Evolutionary conservation across 2,888 invertebrate species (phyloP).

Genomic region (Pammene fasciana): DNA sequence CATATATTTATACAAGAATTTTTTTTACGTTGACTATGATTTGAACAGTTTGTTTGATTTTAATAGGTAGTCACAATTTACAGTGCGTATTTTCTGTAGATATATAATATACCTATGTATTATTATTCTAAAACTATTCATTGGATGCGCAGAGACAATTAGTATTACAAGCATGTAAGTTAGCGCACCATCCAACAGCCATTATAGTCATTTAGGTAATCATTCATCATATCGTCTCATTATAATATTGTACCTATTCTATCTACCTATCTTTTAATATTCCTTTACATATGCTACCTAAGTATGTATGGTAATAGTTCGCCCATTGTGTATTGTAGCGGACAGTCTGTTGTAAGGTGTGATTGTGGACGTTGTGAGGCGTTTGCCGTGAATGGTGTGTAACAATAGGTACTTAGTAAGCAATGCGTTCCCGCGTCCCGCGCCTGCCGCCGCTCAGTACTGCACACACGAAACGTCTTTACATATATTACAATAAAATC

Average conservation of each 20-base stretch:
- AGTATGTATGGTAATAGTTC: slow-evolving; percentile 29
- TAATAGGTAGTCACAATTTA: no score
- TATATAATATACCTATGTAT: not conserved
- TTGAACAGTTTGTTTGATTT: no score
- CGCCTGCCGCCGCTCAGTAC: slow-evolving; percentile 7
- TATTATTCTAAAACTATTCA: not conserved
- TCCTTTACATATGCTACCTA: slow-evolving; percentile 29
- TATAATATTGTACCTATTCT: slow-evolving; percentile 32
- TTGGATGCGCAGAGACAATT: not conserved
- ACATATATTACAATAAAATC: not conserved
- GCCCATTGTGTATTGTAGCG: slow-evolving; percentile 26
- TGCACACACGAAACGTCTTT: not conserved
- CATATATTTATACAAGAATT: no score
- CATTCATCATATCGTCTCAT: slow-evolving; percentile 37
- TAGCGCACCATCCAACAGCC: not conserved
- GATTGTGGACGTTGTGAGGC: slow-evolving; percentile 33
- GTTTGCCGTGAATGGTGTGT: slow-evolving; percentile 24
- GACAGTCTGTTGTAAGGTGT: slow-evolving; percentile 26
- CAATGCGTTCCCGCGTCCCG: slow-evolving; percentile 28
- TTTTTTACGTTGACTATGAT: no score
- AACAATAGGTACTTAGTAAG: slow-evolving; percentile 40
- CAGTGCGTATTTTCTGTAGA: no score
- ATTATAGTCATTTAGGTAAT: slow-evolving; percentile 18
- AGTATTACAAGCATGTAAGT: not conserved
- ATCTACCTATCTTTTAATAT: slow-evolving; percentile 25